Conservation (phyloP, 1,140 invertebrate genomes). For the Archivesica marissinica region DNA sequence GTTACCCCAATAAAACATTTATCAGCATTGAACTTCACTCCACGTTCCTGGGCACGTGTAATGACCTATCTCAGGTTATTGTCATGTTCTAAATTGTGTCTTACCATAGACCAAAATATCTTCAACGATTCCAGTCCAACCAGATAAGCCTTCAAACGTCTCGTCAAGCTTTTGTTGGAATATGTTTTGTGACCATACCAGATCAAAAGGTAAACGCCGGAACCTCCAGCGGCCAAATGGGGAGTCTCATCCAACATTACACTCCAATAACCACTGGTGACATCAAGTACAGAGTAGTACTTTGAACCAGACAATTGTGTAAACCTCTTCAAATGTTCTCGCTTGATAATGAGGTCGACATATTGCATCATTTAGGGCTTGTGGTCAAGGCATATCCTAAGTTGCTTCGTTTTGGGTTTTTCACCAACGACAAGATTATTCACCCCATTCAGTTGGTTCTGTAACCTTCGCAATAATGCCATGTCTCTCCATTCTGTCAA, state of each 20-base stretch:
- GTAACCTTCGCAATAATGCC: conserved; percentile 60
- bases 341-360: conserved; percentile 45
- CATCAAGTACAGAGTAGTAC: conserved; percentile 42
- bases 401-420: conserved; percentile 81
- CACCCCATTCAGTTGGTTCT: conserved; percentile 83
- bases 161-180: neutral
- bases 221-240: neutral
- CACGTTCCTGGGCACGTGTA: neutral
- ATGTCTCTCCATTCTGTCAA: neutral
- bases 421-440: conserved; percentile 75
- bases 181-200: neutral
- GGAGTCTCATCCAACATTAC: neutral
- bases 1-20: conserved; percentile 47
- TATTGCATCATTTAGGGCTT: conserved; percentile 41
- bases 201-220: neutral
- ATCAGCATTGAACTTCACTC: conserved; percentile 1
- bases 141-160: neutral
- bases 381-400: conserved; percentile 74
- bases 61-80: neutral
- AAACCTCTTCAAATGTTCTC: conserved; percentile 40
- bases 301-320: neutral
- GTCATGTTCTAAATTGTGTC: neutral
- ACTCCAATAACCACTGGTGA: neutral
- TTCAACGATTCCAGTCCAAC: neutral
- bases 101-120: neutral